Percentiles rank a stretch among this genome's conserved stretches.
Evolutionary conservation across 2,888 invertebrate genomes (phyloP).

Genomic region (Clanis bilineata): DNA sequence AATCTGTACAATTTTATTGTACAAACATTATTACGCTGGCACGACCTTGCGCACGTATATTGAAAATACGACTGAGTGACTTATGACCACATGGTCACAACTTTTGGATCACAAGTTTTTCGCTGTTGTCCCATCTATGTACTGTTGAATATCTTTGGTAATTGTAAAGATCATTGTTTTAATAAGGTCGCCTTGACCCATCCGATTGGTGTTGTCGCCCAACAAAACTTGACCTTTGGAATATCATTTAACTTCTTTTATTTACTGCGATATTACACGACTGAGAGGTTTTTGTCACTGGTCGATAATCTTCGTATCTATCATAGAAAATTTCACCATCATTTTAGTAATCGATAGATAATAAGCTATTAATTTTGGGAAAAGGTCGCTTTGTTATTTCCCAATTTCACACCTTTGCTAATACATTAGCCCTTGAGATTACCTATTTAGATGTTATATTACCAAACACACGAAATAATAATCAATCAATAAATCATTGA

Average conservation of each 20-base stretch:
- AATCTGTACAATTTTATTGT: too few relatives aligned
- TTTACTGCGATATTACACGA: constrained; percentile 46
- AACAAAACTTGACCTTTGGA: constrained; percentile 57
- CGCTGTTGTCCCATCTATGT: too few relatives aligned
- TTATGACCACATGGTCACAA: too few relatives aligned
- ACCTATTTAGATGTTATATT: neutral
- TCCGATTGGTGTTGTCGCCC: constrained; percentile 48
- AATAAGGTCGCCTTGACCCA: constrained; percentile 58
- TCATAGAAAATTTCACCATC: constrained; percentile 29
- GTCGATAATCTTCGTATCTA: constrained; percentile 30
- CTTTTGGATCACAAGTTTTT: too few relatives aligned
- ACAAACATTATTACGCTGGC: too few relatives aligned
- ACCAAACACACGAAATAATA: neutral
- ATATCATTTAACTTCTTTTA: constrained; percentile 59
- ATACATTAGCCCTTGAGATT: constrained; percentile 14
- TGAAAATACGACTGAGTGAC: too few relatives aligned
- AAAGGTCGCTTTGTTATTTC: constrained; percentile 16
- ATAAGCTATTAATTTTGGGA: constrained; percentile 16
- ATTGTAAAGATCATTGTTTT: constrained; percentile 44
- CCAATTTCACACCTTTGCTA: constrained; percentile 18
- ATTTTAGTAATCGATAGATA: constrained; percentile 24
- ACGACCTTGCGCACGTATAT: too few relatives aligned
- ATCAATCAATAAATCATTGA: neutral
- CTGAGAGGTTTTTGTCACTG: constrained; percentile 33
- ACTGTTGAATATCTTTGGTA: too few relatives aligned